Base-by-base conservation (phyloP, 2,888 invertebrate genomes). In the Drosophila seclusa region DNA sequence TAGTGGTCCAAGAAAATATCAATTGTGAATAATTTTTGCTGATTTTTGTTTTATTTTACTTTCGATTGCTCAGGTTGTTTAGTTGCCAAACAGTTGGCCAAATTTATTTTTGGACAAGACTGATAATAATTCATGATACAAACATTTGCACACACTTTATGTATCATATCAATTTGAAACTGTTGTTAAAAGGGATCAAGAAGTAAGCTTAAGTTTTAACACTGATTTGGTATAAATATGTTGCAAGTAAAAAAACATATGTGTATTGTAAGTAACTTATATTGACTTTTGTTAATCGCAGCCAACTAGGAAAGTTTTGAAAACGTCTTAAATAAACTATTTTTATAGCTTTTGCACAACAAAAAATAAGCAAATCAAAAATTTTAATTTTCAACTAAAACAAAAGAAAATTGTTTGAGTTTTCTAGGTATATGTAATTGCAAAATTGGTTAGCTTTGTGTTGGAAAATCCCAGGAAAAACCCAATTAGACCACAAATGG, bases 11-110 rank as follows among this genome's bases (percentile, higher is more conserved):
- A 16, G 24, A 1, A 45, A 45, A 24, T 45, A 45, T 8, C 45
- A 24, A 45, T 59, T 61, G 54, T 42, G 58, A 59, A 55, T 49
- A 68, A 65, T n/a, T n/a, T n/a, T n/a, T n/a, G n/a, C n/a, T 27
- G 4, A 24, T 40, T n/a, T 16, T 54, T 8, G 7, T 24, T 45
- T 8, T 24, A 16, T 24, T 5, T 29, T n/a, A 27, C 27, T 13
- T n/a, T 36, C 27, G 13, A 7, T 38, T 55, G 53, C 36, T 73
- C 36, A 48, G 5, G 49, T 38, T 57, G 34, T 18, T 49, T 16
- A 16, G 49, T 24, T 36, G 16, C 24, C 24, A 36, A 54, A 54
- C 24, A 54, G 24, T 36, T 54, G 10, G 10, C 0, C 18, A 54
- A 11, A 50, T 31, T 27, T 10, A 27, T 49, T 27, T 16, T 16